Evolutionary conservation across 2,888 invertebrate species (phyloP).

Genomic region (Acrocyrtus sp.): DNA sequence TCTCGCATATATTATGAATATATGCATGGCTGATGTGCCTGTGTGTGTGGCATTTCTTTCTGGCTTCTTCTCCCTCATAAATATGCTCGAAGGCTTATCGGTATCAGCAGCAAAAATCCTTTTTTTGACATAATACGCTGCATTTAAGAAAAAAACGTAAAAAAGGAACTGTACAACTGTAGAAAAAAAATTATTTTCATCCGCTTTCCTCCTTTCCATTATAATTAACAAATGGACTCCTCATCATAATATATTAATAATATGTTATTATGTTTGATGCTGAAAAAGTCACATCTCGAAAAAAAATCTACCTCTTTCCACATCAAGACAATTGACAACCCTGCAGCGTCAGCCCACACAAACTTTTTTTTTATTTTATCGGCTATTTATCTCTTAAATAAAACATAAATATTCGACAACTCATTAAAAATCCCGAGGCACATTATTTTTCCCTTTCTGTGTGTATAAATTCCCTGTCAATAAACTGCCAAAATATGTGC

Average conservation of each 20-base stretch:
- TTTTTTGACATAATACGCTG: neutral
- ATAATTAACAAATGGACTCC: slow-evolving; percentile 15
- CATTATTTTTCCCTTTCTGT: slow-evolving; percentile 26
- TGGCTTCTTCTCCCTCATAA: neutral
- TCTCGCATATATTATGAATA: slow-evolving; percentile 6
- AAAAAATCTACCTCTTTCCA: too few relatives aligned
- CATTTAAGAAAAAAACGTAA: neutral
- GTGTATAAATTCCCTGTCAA: slow-evolving; percentile 46
- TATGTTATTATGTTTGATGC: neutral
- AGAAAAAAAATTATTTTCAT: slow-evolving; percentile 14
- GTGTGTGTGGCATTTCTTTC: slow-evolving; percentile 36
- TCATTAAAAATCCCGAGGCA: slow-evolving; percentile 46
- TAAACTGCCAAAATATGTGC: slow-evolving; percentile 52
- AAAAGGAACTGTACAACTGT: neutral
- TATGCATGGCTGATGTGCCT: neutral
- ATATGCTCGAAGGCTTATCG: slow-evolving; percentile 7
- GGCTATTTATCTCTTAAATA: neutral
- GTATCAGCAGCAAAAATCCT: neutral
- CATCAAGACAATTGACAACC: neutral
- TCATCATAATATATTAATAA: neutral
- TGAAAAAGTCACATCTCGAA: too few relatives aligned
- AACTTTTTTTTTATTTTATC: neutral
- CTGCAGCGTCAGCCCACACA: neutral
- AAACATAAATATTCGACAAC: slow-evolving; percentile 18
- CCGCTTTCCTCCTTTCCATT: slow-evolving; percentile 17